Base-by-base conservation (phyloP, 2,888 invertebrate genomes). In the Leucania comma region DNA sequence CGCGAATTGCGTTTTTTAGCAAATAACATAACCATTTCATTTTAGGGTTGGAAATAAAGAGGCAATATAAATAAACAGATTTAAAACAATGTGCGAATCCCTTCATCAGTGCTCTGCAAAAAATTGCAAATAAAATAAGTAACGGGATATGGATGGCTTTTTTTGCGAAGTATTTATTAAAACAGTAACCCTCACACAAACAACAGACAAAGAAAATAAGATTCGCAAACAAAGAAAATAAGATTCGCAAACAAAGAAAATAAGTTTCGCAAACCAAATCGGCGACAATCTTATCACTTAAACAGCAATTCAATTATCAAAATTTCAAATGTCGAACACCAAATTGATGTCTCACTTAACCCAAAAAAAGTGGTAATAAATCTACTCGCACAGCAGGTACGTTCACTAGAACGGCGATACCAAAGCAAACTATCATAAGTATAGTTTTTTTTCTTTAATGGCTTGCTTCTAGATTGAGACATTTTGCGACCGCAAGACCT, bases 401-500 rank as follows among this genome's bases (percentile, higher is more conserved):
- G 79, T 82, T 90, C 90, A 87, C 87, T 83, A 80, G 90, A 89
- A 90, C 91, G 90, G 90, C 89, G 80, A 86, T 81, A 72, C 81
- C 83, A 86, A 90, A 89, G 87, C 75, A 74, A 84, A 76, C 80
- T 75, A 83, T 88, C 89, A 89, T 90, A 87, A 56, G 87, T 85
- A 76, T 82, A 72, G 29, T 90, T 92, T 93, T 42, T 93, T 91
- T 88, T 83, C 48, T 74, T 35, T 80, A 85, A 86, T 83, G 83
- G 75, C 70, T 76, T 75, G 79, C 86, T 88, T 83, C 86, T 85
- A 90, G 92, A 94, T 94, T 93, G 94, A 95, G 94, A 93, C 93
- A 90, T 94, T 93, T 92, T 92, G 91, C 87, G 89, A 94, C 95
- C 95, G 95, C 95, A 95, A 95, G 93, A 90, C 88, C 86, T 84